These are phyloP conservation scores for Esox masquinongy DNA, from an alignment of 2,797 vertebrate species.

Conservation along the genomic window DNA sequence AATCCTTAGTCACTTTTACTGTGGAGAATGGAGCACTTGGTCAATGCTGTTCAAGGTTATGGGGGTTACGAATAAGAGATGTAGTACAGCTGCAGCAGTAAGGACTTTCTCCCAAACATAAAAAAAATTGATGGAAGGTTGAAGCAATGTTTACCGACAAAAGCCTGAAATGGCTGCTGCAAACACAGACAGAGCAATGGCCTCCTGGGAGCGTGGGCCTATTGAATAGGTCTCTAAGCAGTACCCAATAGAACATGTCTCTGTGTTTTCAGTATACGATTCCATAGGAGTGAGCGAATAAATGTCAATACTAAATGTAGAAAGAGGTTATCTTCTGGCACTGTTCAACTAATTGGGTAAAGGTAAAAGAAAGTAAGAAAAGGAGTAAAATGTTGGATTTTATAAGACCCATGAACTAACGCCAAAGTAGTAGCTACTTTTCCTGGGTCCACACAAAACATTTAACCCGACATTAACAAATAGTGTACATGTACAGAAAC, in stretches of 20 bases:
- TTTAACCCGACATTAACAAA: too few relatives aligned
- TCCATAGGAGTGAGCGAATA: too few relatives aligned
- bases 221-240: background rate
- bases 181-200: background rate
- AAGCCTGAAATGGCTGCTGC: background rate
- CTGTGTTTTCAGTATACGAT: too few relatives aligned
- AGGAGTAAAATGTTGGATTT: too few relatives aligned
- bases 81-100: background rate
- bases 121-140: background rate
- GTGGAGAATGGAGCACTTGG: background rate
- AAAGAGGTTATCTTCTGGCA: too few relatives aligned
- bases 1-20: background rate
- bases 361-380: too few relatives aligned
- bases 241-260: background rate
- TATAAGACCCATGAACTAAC: too few relatives aligned
- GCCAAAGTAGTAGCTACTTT: too few relatives aligned
- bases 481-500: too few relatives aligned
- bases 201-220: background rate
- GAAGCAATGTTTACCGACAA: background rate
- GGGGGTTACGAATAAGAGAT: background rate
- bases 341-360: too few relatives aligned
- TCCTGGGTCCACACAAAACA: too few relatives aligned
- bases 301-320: too few relatives aligned
- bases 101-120: background rate
- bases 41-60: constrained; percentile 1